These are phyloP conservation scores for Coturnix japonica DNA, from an alignment of 2,113 vertebrate species.

Conservation along the genomic window DNA sequence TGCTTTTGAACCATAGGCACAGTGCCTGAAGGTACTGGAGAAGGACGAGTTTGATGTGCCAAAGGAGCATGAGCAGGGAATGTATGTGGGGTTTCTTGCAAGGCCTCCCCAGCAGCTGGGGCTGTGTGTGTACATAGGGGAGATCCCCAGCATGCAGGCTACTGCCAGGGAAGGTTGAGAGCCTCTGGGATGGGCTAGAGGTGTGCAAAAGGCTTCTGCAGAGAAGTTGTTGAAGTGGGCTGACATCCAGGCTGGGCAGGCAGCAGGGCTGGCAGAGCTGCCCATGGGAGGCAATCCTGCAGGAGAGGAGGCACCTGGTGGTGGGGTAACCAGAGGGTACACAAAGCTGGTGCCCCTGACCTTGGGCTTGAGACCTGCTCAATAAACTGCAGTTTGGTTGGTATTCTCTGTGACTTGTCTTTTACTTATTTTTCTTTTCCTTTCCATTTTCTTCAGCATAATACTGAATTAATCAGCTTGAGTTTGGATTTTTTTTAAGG, in stretches of 20 bases:
- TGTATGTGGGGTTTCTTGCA: not conserved
- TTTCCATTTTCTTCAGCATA: accelerated
- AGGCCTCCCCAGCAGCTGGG: not conserved
- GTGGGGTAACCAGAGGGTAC: not conserved
- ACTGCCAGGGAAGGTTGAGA: not conserved
- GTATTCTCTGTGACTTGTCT: not conserved
- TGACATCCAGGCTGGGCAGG: not conserved
- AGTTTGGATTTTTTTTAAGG: not conserved
- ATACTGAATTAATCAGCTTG: not conserved
- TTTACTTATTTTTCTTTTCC: not conserved
- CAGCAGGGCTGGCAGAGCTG: not conserved
- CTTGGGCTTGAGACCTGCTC: not conserved
- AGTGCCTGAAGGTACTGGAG: not conserved
- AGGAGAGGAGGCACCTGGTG: not conserved
- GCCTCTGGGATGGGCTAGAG: not conserved
- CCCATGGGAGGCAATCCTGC: not conserved
- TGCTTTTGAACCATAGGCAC: not conserved
- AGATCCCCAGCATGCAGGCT: not conserved
- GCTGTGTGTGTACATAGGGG: not conserved
- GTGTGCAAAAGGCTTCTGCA: not conserved
- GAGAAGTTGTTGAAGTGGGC: not conserved
- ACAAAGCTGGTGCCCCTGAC: not conserved
- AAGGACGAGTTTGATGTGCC: not conserved
- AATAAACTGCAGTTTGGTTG: not conserved
- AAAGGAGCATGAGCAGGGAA: not conserved